Percentiles rank a stretch among this genome's conserved stretches.
phyloP scores from a whole-genome alignment of 2,113 vertebrate genomes.

The Mystacornis crossleyi region DNA sequence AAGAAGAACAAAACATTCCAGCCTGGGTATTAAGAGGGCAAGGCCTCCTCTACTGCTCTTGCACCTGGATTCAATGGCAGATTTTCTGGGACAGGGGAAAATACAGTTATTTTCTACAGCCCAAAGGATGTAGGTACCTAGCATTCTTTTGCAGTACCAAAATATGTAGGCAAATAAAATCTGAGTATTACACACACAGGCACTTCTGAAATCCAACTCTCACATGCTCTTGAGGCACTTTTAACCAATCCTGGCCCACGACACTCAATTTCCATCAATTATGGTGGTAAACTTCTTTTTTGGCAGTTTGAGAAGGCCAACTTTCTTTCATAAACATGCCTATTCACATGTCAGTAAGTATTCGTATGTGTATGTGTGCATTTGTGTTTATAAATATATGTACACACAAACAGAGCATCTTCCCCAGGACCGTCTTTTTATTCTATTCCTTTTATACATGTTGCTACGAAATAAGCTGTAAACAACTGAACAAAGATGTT shows the following conservation, averaged over 20 bases:
- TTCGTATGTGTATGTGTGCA: accelerated
- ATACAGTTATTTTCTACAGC: not conserved
- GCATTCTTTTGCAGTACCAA: not conserved
- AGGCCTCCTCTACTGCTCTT: not conserved
- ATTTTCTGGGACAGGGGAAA: not conserved
- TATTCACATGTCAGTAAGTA: not conserved
- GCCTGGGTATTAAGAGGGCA: not conserved
- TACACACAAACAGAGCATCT: not conserved
- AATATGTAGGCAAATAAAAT: not conserved
- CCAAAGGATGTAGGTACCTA: not conserved
- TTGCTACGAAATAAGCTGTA: not conserved
- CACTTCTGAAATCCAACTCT: not conserved
- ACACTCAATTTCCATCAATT: not conserved
- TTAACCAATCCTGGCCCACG: not conserved
- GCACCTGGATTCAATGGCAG: not conserved
- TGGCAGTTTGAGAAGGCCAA: not conserved
- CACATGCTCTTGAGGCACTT: not conserved
- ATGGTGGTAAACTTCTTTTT: not conserved
- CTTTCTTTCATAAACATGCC: not conserved
- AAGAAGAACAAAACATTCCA: not conserved
- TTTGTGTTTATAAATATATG: not conserved
- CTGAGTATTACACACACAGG: not conserved
- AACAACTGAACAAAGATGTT: not conserved
- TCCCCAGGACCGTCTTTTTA: not conserved
- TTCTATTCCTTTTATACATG: not conserved